Percentiles rank a stretch among this genome's conserved stretches.
Evolutionary conservation across 2,797 vertebrate genomes (phyloP).

Genomic region (Neosilurus hyrtlii): DNA sequence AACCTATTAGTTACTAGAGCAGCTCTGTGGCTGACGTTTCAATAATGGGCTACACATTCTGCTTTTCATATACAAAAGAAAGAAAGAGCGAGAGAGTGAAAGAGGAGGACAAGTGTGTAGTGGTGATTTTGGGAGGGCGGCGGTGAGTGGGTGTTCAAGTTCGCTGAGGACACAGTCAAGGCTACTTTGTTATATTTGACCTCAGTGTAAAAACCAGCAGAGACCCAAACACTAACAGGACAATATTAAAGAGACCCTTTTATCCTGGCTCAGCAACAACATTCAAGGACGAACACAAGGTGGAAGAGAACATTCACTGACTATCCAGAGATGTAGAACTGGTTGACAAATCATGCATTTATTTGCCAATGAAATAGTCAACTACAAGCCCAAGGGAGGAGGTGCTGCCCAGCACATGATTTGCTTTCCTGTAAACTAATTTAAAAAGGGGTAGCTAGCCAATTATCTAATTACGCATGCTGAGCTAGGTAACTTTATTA

Average conservation of each 20-base stretch:
- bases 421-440: not conserved
- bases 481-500: not conserved
- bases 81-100: not conserved
- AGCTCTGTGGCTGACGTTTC: constrained; percentile 27
- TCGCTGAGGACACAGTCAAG: not conserved
- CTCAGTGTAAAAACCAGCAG: not conserved
- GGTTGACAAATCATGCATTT: not conserved
- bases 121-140: not conserved
- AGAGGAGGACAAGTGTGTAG: not conserved
- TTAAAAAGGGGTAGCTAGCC: not conserved
- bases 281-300: not conserved
- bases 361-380: not conserved
- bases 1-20: constrained; percentile 16
- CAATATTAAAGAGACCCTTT: not conserved
- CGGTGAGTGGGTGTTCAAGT: not conserved
- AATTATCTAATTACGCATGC: not conserved
- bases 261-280: not conserved
- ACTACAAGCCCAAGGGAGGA: not conserved
- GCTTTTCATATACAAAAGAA: constrained; percentile 20
- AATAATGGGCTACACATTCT: constrained; percentile 35
- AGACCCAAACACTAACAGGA: not conserved
- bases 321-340: not conserved
- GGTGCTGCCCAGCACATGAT: not conserved
- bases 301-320: not conserved
- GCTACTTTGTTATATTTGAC: not conserved